Base-by-base conservation (phyloP, 2,113 vertebrate genomes). In the Geococcyx californianus region DNA sequence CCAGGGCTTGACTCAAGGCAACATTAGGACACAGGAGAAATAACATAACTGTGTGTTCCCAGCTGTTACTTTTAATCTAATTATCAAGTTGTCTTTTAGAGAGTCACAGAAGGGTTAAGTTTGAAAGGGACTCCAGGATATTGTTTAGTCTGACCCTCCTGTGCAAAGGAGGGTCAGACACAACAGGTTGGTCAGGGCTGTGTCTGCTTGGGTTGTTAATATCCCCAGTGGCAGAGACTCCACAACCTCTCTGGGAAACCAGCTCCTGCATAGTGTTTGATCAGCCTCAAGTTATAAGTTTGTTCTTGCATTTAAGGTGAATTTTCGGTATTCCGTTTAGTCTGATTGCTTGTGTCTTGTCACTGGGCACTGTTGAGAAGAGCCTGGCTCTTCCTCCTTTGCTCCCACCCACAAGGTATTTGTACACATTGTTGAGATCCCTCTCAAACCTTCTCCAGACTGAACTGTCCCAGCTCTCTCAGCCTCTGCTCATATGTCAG, bases 401-500 rank as follows among this genome's bases (percentile, higher is more conserved):
- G 8, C 13, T 63, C 14, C 29, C 14, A 72, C 28, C 9, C 28
- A 23, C 16, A 3, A 33, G 5, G 2, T 72, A 17, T 66, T 77
- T 66, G 15, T 52, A 13, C 38, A 38, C 4, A 14, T 2, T 58
- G 42, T 11, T 66, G 28, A 51, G 9, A 55, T 7, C 3, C 18
- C 28, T 4, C 14, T 18, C 0, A 0, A 47, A 10, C 20, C 34
- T 88, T 36, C 56, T 49, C 26, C 16, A 42, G 40, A 13, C 7
- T 55, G 28, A 85, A 29, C 36, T 56, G n/a, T 26, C 10, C 4
- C 59, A 69, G 6, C 29, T 78, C 33, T 58, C 31, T 49, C 55
- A 49, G 42, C 25, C 21, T 44, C 10, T 72, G 10, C 38, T 64
- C 6, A 10, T 11, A 24, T 2, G 7, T 73, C 34, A 2, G 1